Percentiles rank a stretch among this genome's conserved stretches.
Evolutionary conservation across 2,113 vertebrate species (phyloP).

Genomic region (Petroica traversi): DNA sequence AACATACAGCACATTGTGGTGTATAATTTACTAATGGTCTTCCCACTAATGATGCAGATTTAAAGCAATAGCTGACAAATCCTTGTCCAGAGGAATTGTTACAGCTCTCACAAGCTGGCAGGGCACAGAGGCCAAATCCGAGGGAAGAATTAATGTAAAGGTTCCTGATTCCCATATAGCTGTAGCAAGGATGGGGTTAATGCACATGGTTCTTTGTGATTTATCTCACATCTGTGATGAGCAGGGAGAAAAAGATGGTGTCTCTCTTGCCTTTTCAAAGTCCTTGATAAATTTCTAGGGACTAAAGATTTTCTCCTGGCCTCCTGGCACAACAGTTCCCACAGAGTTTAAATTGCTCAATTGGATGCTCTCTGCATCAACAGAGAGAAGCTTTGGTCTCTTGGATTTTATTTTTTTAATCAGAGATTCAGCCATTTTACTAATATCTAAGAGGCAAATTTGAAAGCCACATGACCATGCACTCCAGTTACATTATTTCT

Average conservation of each 20-base stretch:
- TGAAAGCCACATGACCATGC: background rate
- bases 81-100: background rate
- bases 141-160: background rate
- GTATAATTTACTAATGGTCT: background rate
- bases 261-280: background rate
- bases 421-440: background rate
- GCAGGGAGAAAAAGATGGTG: background rate
- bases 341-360: background rate
- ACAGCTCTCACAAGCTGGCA: background rate
- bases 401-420: constrained; percentile 1
- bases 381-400: background rate
- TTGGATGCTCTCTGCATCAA: background rate
- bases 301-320: background rate
- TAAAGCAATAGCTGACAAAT: background rate
- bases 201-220: background rate
- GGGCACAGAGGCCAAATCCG: background rate
- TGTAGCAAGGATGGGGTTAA: background rate
- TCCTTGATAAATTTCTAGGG: background rate
- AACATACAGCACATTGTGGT: background rate
- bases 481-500: constrained; percentile 23
- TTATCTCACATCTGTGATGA: background rate
- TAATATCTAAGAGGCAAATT: constrained; percentile 2
- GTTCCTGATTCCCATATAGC: background rate
- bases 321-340: background rate
- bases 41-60: background rate